Base-by-base conservation (phyloP, 2,888 invertebrate species). In the Melieria picta region DNA sequence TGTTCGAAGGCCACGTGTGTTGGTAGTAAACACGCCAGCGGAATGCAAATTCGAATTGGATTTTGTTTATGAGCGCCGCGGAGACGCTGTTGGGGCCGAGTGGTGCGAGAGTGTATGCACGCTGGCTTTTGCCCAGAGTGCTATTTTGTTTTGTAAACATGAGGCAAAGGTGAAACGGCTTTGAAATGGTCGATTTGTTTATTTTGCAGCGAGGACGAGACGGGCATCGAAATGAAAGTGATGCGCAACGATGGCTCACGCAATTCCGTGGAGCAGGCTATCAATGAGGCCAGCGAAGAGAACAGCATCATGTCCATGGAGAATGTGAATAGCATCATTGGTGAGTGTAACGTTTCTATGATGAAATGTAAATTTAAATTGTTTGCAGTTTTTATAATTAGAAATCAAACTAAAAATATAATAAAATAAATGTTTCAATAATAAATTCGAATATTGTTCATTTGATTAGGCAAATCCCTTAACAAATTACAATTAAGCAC, bases 221-320 rank as follows among this genome's bases (percentile, higher is more conserved):
- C 93, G 57, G 94, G 93, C 58, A 93, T 95, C 85, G 95, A 95
- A 87, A 90, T 95, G 89, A 92, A 94, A 87, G 92, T 93, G 76
- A 86, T 95, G 74, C 62, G 72, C 90, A 79, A 91, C 90, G 80
- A 80, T 65, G 80, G 79, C 43, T 92, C 92, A 0, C 88, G 91
- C 62, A 90, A 91, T 62, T 92, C 92, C 1, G 87, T 89, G 64
- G 92, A 92, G 78, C 91, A 90, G 78, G 90, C 84, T 48, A 85
- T 85, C 52, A 85, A 85, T 71, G 87, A 86, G 73, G 83, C 84
- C 65, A 87, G 87, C 74, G 87, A 85, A 73, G 86, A 85, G 78
- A 86, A 87, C 75, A 87, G 88, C 80, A 84, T 85, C 69, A 78
- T 86, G 75, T 87, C 87, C 65, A 83, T 87, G 73, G 87, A 91